These are phyloP conservation scores for Oligia strigilis DNA, from an alignment of 2,888 invertebrate genomes.

Conservation along the genomic window DNA sequence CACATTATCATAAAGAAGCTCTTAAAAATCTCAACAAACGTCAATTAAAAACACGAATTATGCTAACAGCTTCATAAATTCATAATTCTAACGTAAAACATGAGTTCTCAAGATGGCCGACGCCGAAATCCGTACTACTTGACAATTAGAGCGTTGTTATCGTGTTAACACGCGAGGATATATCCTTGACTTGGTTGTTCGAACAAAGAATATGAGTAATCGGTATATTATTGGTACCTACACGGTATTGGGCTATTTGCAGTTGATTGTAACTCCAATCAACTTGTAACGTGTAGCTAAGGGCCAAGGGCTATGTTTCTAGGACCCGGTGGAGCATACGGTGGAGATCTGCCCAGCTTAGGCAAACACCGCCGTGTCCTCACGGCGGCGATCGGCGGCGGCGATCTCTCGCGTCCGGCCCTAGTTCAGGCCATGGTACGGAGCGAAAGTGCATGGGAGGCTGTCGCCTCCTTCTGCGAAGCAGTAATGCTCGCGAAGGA, in stretches of 20 bases:
- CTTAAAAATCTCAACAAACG: slow-evolving; percentile 23
- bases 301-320: no score
- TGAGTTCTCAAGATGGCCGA: slow-evolving; percentile 60
- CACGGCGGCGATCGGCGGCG: no score
- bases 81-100: slow-evolving; percentile 56
- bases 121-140: slow-evolving; percentile 63
- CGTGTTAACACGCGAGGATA: slow-evolving; percentile 66
- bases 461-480: no score
- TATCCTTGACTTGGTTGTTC: slow-evolving; percentile 65
- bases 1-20: slow-evolving; percentile 33
- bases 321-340: no score
- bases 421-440: no score
- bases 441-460: no score
- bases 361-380: no score
- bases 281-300: no score
- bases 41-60: slow-evolving; percentile 60
- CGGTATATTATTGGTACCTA: slow-evolving; percentile 36
- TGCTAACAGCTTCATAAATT: slow-evolving; percentile 55
- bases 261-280: no score
- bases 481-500: no score
- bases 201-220: slow-evolving; percentile 64
- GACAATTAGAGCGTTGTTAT: slow-evolving; percentile 68
- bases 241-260: slow-evolving; percentile 3
- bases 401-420: no score
- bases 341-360: no score